Evolutionary conservation across 1,140 invertebrate genomes (phyloP).

Genomic region (Parapsyche elsis): DNA sequence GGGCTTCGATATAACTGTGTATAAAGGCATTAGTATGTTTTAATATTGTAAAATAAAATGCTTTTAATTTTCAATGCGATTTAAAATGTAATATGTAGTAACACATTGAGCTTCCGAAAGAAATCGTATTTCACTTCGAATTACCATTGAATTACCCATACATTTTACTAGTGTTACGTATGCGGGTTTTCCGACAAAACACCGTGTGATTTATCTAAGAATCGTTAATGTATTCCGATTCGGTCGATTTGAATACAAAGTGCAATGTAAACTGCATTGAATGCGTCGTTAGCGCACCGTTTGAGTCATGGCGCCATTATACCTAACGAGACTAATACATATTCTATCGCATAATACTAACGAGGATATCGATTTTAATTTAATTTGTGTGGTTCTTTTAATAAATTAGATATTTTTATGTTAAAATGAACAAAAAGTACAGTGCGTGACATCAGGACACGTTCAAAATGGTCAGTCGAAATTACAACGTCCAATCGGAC

Average conservation of each 20-base stretch:
- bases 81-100: no score
- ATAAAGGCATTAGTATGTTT: no score
- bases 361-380: no score
- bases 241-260: conserved; percentile 12
- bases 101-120: neutral
- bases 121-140: conserved; percentile 10
- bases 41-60: no score
- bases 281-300: no score
- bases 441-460: neutral
- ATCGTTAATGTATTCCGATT: neutral
- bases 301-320: no score
- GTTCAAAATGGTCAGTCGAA: conserved; percentile 53
- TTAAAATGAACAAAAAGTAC: neutral
- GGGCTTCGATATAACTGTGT: no score
- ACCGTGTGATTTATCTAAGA: conserved; percentile 6
- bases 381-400: no score
- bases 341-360: no score
- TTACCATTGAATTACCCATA: conserved; percentile 2
- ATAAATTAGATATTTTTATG: no score
- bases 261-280: neutral
- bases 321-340: no score
- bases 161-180: neutral
- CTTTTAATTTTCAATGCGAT: no score
- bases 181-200: neutral
- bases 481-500: conserved; percentile 53